A percentile compares a stretch with the other conserved stretches of the same genome.
These are phyloP conservation scores for Drosophila demipolita DNA, from an alignment of 2,888 invertebrate genomes.

Conservation along the genomic window DNA sequence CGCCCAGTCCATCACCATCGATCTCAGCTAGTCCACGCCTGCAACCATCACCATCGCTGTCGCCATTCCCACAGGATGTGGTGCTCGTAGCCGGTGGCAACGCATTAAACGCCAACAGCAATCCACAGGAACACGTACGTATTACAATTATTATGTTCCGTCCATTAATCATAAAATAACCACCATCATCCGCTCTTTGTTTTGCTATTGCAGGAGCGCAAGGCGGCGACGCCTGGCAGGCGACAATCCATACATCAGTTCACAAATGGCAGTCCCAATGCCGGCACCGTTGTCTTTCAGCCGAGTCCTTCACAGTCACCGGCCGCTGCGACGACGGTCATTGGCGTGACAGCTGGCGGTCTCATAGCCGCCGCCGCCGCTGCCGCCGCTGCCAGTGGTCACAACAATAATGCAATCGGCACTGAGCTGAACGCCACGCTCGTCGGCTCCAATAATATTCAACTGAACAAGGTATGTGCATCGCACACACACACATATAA, in stretches of 20 bases:
- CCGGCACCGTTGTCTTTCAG: constrained; percentile 85
- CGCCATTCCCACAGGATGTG: constrained; percentile 85
- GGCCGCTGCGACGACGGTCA: constrained; percentile 84
- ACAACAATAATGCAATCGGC: constrained; percentile 77
- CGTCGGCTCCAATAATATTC: constrained; percentile 85
- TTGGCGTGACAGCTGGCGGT: constrained; percentile 83
- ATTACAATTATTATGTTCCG: constrained; percentile 1
- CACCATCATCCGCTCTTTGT: background rate
- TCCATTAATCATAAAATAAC: constrained; percentile 10
- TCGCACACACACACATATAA: background rate
- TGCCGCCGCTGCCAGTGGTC: constrained; percentile 43
- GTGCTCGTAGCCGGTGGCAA: constrained; percentile 85
- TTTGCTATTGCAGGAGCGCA: constrained; percentile 82
- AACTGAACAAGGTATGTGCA: constrained; percentile 83
- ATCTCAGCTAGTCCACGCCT: constrained; percentile 86
- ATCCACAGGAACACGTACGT: constrained; percentile 84
- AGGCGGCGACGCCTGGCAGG: constrained; percentile 85
- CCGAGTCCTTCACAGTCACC: constrained; percentile 86
- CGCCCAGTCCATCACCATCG: constrained; percentile 86
- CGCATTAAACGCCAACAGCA: constrained; percentile 84
- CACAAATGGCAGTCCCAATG: constrained; percentile 85
- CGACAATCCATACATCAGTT: constrained; percentile 85
- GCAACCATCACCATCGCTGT: constrained; percentile 85
- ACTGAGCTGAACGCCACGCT: constrained; percentile 85
- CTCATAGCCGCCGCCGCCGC: constrained; percentile 71